A percentile compares a stretch with the other conserved stretches of the same genome.
Conservation (phyloP, 1,140 invertebrate genomes). For the Paraescarpia echinospica region DNA sequence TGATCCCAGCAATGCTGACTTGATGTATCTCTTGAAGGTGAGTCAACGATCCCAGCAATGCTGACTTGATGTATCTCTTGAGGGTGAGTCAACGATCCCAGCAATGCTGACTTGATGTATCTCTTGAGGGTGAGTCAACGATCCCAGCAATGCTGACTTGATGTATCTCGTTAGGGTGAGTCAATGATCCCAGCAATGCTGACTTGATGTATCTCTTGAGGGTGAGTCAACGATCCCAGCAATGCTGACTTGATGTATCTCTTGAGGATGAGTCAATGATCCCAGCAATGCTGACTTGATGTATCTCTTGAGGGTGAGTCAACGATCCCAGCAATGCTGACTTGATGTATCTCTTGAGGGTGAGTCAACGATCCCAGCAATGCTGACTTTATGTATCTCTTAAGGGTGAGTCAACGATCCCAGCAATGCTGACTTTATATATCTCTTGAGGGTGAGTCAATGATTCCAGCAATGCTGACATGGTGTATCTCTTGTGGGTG, state of each 20-base stretch:
- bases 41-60: not conserved
- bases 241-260: not conserved
- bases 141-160: not conserved
- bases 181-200: not conserved
- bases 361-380: slow-evolving; percentile 64
- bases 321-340: slow-evolving; percentile 66
- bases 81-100: slow-evolving; percentile 62
- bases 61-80: not conserved
- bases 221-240: not conserved
- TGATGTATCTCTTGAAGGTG: not conserved
- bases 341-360: not conserved
- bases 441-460: not conserved
- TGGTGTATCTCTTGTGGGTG: not conserved
- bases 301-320: not conserved
- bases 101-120: slow-evolving; percentile 62
- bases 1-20: not conserved
- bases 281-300: not conserved
- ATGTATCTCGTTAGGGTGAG: not conserved
- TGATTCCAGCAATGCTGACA: too few species aligned
- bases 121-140: slow-evolving; percentile 25
- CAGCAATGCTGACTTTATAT: too few species aligned
- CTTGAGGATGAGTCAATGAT: not conserved
- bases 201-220: not conserved
- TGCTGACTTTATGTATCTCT: slow-evolving; percentile 60
- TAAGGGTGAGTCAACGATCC: slow-evolving; percentile 44